These are phyloP conservation scores for Ceratotherium simum DNA, from an alignment of 2,113 vertebrate species.

Conservation along the genomic window DNA sequence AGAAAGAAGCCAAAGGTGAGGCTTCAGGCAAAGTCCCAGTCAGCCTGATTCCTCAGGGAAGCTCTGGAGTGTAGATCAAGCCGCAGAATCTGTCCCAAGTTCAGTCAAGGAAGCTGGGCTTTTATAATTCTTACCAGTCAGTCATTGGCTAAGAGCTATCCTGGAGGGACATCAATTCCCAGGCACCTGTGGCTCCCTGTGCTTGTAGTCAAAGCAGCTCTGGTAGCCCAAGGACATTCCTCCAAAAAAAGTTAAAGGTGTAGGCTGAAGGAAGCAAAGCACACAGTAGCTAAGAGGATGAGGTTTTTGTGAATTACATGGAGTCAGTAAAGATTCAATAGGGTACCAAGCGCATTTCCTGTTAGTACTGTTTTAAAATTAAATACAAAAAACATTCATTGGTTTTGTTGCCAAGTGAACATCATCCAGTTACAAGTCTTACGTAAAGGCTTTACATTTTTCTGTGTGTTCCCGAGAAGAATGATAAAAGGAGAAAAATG, in stretches of 20 bases:
- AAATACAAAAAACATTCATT: neutral
- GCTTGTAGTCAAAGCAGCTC: neutral
- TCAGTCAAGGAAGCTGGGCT: neutral
- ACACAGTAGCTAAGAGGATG: neutral
- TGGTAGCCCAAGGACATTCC: neutral
- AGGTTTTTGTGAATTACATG: neutral
- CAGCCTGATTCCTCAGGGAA: neutral
- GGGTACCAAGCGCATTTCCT: neutral
- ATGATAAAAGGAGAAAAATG: slow-evolving; percentile 46
- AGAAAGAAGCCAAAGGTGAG: neutral
- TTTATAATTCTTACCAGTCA: neutral
- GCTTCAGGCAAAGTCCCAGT: neutral
- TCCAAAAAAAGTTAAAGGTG: neutral
- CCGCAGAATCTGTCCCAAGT: neutral
- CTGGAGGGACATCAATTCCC: neutral
- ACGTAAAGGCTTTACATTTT: neutral
- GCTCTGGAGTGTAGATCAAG: fast-evolving
- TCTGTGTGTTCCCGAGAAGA: slow-evolving; percentile 34
- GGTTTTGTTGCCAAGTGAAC: neutral
- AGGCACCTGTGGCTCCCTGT: neutral
- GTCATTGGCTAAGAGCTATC: neutral
- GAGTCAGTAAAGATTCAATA: neutral
- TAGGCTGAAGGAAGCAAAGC: neutral
- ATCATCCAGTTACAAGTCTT: neutral
- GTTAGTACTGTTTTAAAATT: neutral